Evolutionary conservation across 2,888 invertebrate species (phyloP), one percentile per base, ranked within the genome.

Genomic region (Microctonus brassicae): DNA sequence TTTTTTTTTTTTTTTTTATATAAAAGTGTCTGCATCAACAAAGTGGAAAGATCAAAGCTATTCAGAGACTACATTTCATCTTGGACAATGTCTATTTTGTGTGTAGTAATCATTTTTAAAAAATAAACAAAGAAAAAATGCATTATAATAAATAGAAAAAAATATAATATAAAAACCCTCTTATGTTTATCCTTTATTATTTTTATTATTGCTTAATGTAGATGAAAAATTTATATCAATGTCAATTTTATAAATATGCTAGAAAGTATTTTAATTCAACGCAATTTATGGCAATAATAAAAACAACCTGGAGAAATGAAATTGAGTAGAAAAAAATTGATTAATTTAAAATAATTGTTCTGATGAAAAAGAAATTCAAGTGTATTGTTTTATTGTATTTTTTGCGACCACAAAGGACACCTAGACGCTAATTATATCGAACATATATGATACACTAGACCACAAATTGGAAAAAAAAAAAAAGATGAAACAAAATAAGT

Each of bases 11-110:
- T n/a, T n/a, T n/a, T n/a, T n/a, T n/a, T 39, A n/a, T 39, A 9
- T 39, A 0, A 39, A n/a, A 13, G 26, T 24, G 17, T 29, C 34
- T 53, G 13, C 29, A 53, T 64, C 47, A 52, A 24, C 57, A 57
- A 39, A 66, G 39, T 66, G 39, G 36, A 39, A 36, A 57, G 24
- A 24, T 34, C 33, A 62, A 29, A 62, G 62, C 22, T n/a, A 62
- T 24, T 13, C 17, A 5, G 17, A 61, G 36, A 39, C 13, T n/a
- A 39, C 24, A 42, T 39, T 39, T 42, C 24, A 26, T 63, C 42
- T 47, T 9, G 26, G 42, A 63, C 39, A 24, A 63, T 63, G 42
- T 63, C 42, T 63, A 39, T 39, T 39, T n/a, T 39, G 39, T n/a
- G n/a, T 13, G n/a, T n/a, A 39, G 39, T 13, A 39, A 39, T 39